phyloP scores from a whole-genome alignment of 2,797 vertebrate genomes.

The Pangasius sanitwongsei region DNA sequence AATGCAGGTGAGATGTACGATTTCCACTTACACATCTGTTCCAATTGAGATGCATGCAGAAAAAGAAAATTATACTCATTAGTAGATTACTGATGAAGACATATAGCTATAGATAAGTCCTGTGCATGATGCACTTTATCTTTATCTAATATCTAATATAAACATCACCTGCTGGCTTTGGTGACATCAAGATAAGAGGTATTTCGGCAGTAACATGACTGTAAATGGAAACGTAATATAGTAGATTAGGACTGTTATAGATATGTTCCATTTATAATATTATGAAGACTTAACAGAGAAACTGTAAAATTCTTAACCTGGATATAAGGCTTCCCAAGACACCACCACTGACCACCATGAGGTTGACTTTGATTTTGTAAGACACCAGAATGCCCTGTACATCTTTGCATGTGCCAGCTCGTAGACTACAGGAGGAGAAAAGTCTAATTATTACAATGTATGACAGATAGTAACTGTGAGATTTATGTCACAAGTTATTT shows the following conservation, averaged over 20 bases:
- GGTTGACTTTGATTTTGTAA: slow-evolving; percentile 88
- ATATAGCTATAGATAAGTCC: neutral
- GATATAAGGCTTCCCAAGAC: slow-evolving; percentile 84
- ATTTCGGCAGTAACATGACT: slow-evolving; percentile 83
- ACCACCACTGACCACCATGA: slow-evolving; percentile 80
- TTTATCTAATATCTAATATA: neutral
- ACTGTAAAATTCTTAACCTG: slow-evolving; percentile 74
- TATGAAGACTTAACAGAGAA: neutral
- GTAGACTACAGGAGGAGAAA: slow-evolving; percentile 71
- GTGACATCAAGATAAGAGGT: slow-evolving; percentile 86
- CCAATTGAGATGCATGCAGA: slow-evolving; percentile 38
- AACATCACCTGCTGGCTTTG: slow-evolving; percentile 81
- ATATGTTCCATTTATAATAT: neutral
- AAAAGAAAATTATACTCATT: slow-evolving; percentile 33
- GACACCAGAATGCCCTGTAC: slow-evolving; percentile 86
- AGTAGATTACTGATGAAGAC: neutral
- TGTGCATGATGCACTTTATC: neutral
- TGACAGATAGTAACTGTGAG: neutral
- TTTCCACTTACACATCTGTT: slow-evolving; percentile 76
- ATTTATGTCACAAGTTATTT: neutral
- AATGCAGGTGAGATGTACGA: neutral
- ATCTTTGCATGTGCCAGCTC: slow-evolving; percentile 80
- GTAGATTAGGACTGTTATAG: neutral
- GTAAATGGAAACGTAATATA: slow-evolving; percentile 51
- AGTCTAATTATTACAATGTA: neutral